phyloP scores from a whole-genome alignment of 2,888 invertebrate species.

The Spilarctia lutea region DNA sequence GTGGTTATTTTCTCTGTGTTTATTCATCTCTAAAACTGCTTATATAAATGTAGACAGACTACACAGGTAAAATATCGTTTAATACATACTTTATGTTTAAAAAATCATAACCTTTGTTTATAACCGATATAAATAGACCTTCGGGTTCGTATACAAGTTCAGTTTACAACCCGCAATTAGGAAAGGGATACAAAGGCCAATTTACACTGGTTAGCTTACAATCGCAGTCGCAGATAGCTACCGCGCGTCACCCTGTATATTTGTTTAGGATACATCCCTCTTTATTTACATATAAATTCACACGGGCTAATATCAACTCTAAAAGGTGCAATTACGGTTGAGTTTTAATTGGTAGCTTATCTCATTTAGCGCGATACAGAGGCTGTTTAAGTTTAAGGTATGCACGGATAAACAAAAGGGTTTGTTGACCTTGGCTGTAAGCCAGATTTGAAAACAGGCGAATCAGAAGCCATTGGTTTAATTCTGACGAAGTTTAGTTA shows the following conservation, averaged over 20 bases:
- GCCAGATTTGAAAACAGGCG: constrained; percentile 73
- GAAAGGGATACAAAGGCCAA: constrained; percentile 53
- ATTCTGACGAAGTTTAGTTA: constrained; percentile 56
- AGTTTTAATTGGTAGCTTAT: constrained; percentile 58
- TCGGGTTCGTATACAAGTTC: constrained; percentile 30
- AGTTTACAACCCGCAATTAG: constrained; percentile 30
- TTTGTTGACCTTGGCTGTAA: constrained; percentile 81
- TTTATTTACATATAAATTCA: constrained; percentile 70
- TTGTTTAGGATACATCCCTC: constrained; percentile 82
- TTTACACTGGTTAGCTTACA: constrained; percentile 62
- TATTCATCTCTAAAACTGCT: neutral
- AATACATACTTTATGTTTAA: constrained; percentile 56
- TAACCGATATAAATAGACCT: constrained; percentile 54
- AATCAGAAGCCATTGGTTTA: constrained; percentile 69
- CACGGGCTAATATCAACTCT: constrained; percentile 64
- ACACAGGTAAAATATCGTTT: constrained; percentile 50
- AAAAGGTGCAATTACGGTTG: constrained; percentile 56
- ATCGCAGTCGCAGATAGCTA: constrained; percentile 67
- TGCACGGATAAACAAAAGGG: constrained; percentile 71
- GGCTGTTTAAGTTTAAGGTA: constrained; percentile 66
- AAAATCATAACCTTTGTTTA: constrained; percentile 65
- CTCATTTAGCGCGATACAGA: constrained; percentile 57
- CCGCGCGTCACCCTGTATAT: constrained; percentile 78
- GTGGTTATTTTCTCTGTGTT: no score
- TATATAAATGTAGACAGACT: constrained; percentile 23